A percentile compares a stretch with the other conserved stretches of the same genome.
These are phyloP conservation scores for Alectura lathami DNA, from an alignment of 2,113 vertebrate genomes.

Conservation along the genomic window DNA sequence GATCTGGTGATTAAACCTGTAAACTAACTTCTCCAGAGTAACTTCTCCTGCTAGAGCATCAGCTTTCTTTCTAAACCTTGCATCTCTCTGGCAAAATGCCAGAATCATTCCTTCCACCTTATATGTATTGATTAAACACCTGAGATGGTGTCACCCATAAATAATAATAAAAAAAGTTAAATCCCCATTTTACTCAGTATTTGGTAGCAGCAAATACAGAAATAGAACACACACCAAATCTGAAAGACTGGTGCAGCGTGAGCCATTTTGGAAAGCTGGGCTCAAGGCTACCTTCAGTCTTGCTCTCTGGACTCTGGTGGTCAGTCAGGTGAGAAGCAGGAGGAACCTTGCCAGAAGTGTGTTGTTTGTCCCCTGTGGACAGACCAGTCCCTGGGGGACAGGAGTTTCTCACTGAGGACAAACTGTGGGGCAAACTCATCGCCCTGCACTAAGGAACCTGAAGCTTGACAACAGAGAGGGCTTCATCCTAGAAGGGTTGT, in stretches of 20 bases:
- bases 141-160: background rate
- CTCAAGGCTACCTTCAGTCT: background rate
- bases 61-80: conserved; percentile 20
- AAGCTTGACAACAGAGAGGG: background rate
- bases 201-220: background rate
- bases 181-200: background rate
- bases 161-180: background rate
- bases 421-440: background rate
- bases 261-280: background rate
- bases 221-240: background rate
- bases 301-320: background rate
- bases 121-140: conserved; percentile 18
- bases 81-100: background rate
- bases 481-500: background rate
- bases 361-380: background rate
- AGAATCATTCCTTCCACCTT: background rate
- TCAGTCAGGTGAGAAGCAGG: background rate
- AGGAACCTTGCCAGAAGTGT: background rate
- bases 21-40: background rate
- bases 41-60: conserved; percentile 6
- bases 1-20: background rate
- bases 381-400: rapidly evolving
- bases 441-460: background rate
- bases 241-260: background rate
- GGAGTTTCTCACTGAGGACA: background rate